Percentiles rank a stretch among this genome's conserved stretches.
Evolutionary conservation across 64 coral and sea anemone genomes (phyloP).

Genomic region (Montipora foliosa): DNA sequence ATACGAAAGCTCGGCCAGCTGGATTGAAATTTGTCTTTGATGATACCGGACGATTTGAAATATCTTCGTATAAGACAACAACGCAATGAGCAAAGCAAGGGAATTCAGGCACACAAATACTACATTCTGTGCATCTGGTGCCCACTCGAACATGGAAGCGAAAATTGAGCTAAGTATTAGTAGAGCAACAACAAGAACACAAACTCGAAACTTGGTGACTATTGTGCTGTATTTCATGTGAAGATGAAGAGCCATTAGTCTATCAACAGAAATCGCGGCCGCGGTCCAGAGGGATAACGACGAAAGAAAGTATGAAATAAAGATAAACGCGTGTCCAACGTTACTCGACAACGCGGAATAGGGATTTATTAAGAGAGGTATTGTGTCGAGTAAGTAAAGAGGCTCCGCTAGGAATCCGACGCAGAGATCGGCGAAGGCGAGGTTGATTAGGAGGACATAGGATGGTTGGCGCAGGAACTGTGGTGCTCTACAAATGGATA

Average conservation of each 20-base stretch:
- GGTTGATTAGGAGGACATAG: constrained; percentile 27
- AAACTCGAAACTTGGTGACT: constrained; percentile 5
- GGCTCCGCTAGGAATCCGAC: constrained; percentile 17
- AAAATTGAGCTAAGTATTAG: background rate
- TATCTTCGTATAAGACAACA: constrained; percentile 21
- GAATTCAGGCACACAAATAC: constrained; percentile 9
- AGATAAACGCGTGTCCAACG: constrained; percentile 3
- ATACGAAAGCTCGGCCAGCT: background rate
- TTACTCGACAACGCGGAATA: constrained; percentile 2
- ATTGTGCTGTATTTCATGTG: constrained; percentile 28
- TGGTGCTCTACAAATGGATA: constrained; percentile 22
- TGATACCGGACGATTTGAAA: constrained; percentile 44
- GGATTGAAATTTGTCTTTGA: constrained; percentile 12
- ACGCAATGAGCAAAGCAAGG: background rate
- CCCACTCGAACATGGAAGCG: constrained; percentile 41
- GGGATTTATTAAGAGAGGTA: constrained; percentile 14
- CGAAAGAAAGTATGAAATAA: constrained; percentile 6
- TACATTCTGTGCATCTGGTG: background rate
- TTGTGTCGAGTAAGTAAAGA: background rate
- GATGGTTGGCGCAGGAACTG: constrained; percentile 39
- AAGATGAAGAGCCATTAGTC: constrained; percentile 32
- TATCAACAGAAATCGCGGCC: constrained; percentile 27
- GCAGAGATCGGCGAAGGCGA: constrained; percentile 31
- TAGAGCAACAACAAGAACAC: background rate
- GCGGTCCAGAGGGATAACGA: constrained; percentile 35